These are phyloP conservation scores for Seriola quinqueradiata DNA, from an alignment of 2,113 vertebrate species.

Conservation along the genomic window DNA sequence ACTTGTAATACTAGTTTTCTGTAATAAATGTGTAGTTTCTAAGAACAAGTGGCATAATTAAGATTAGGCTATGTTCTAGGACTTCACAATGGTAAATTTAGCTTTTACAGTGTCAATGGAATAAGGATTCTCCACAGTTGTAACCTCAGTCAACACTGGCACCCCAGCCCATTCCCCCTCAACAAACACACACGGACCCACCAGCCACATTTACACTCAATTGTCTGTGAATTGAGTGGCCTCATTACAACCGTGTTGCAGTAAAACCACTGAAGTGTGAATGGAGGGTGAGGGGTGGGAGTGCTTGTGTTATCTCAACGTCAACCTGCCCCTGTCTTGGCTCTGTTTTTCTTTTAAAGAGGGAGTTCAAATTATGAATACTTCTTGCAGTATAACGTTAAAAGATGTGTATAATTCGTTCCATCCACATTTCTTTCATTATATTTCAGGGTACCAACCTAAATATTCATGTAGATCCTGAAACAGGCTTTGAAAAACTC, in stretches of 20 bases:
- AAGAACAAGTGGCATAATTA: too few species aligned
- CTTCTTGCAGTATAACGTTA: too few species aligned
- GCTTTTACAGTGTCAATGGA: not conserved
- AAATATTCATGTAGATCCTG: too few species aligned
- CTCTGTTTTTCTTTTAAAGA: not conserved
- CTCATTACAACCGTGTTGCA: conserved; percentile 47
- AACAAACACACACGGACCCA: conserved; percentile 26
- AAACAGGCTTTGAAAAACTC: too few species aligned
- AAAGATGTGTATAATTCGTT: too few species aligned
- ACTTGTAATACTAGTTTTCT: too few species aligned
- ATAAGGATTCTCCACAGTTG: not conserved
- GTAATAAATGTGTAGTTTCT: too few species aligned
- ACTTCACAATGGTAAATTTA: not conserved
- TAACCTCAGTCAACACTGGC: not conserved
- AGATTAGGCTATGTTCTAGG: too few species aligned
- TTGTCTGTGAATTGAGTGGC: conserved; percentile 62
- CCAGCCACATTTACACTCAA: conserved; percentile 65
- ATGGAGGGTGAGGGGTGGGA: conserved; percentile 1
- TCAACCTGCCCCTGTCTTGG: not conserved
- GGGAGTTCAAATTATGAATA: not conserved
- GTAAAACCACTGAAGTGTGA: conserved; percentile 58
- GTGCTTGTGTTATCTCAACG: conserved; percentile 12
- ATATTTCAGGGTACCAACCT: too few species aligned
- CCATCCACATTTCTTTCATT: too few species aligned
- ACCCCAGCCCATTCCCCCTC: not conserved